Evolutionary conservation across 2,113 vertebrate genomes (phyloP), one percentile per base, ranked within the genome.

Genomic region (Pituophis catenifer): DNA sequence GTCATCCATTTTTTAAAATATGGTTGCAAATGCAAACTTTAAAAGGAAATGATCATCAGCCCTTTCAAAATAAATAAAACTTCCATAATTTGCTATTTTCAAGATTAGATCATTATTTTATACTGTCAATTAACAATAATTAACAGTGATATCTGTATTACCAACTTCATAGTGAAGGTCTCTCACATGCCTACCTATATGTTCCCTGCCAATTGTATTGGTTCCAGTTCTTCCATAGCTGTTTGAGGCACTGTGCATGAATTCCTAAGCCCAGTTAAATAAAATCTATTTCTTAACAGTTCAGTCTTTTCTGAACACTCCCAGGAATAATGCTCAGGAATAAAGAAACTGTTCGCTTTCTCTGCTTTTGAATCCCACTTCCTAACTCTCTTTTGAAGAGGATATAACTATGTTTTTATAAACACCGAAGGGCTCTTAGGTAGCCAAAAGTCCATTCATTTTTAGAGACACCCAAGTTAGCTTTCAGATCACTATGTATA

Each of bases 1-100:
- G 29, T 26, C 10, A 62, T 54, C 50, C 11, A 92, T n/a, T n/a
- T 92, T 65, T 62, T 44, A 92, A 92, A 92, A 23, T 52, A 53
- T 88, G 53, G 21, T 88, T 92, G 38, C 55, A 88, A 92, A 88
- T n/a, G 65, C 65, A 54, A 92, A 52, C 48, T 70, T 88, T 88
- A 88, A 92, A 88, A 70, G 62, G 58, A 54, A 21, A 92, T 87
- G 57, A 88, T 33, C 50, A 12, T 19, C 57, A 38, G 38, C n/a
- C 9, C 19, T 92, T 65, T 65, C 48, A n/a, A 88, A 92, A 88
- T n/a, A n/a, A 8, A 86, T 85, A 58, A 88, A n/a, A 19, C 13
- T 88, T 88, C 33, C 44, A 53, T 19, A 62, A 17, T 48, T 53
- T 62, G 44, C 3, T 88, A 15, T 65, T 88, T 92, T 50, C 21